These are phyloP conservation scores for Pherbina coryleti DNA, from an alignment of 2,888 invertebrate genomes.

Conservation along the genomic window DNA sequence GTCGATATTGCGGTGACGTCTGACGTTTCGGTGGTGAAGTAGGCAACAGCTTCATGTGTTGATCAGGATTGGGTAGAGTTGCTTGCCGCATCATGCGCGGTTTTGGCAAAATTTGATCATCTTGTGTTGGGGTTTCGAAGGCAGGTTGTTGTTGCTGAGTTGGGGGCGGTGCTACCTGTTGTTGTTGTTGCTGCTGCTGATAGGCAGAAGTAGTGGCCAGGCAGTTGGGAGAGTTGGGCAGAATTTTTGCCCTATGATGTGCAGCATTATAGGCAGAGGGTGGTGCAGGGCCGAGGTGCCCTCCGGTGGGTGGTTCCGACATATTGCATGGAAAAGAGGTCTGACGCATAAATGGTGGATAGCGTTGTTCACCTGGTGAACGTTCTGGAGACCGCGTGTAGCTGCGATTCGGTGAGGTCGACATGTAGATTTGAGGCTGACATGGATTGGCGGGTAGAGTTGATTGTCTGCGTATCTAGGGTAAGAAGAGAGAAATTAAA, in stretches of 20 bases:
- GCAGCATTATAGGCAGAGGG: conserved; percentile 31
- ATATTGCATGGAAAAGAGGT: conserved; percentile 66
- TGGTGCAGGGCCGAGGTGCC: background rate
- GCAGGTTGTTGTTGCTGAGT: conserved; percentile 32
- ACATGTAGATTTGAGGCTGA: conserved; percentile 64
- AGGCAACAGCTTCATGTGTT: conserved; percentile 67
- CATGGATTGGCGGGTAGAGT: conserved; percentile 66
- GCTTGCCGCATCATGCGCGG: conserved; percentile 66
- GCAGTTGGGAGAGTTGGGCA: conserved; percentile 64
- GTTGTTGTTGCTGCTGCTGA: conserved; percentile 39
- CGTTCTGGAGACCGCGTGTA: conserved; percentile 68
- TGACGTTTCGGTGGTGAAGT: conserved; percentile 69
- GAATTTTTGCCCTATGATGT: conserved; percentile 58
- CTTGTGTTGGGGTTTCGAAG: conserved; percentile 32
- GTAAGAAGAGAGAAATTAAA: conserved; percentile 17
- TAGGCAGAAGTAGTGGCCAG: conserved; percentile 40
- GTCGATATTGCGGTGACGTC: conserved; percentile 66
- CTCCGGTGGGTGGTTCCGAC: conserved; percentile 51
- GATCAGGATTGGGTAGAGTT: conserved; percentile 68
- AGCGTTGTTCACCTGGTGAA: conserved; percentile 63
- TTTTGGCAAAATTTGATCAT: conserved; percentile 49
- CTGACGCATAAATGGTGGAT: conserved; percentile 67
- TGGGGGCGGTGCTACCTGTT: conserved; percentile 29
- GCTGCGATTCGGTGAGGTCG: conserved; percentile 66
- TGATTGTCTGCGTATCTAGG: conserved; percentile 66